phyloP scores from a whole-genome alignment of 2,888 invertebrate genomes.

The Conomelus anceps region DNA sequence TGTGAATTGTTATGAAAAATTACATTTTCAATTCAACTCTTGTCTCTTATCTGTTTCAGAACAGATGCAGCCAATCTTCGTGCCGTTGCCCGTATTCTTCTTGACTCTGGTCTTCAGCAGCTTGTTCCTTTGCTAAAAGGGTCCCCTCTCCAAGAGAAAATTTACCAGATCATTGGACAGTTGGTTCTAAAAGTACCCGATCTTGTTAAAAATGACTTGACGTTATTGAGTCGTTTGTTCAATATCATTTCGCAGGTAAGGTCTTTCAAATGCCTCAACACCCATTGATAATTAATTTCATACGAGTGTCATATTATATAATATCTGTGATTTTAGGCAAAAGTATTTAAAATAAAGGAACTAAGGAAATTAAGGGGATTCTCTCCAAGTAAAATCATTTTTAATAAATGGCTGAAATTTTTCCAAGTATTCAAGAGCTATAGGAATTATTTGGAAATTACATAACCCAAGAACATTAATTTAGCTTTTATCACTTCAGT shows the following conservation, averaged over 20 bases:
- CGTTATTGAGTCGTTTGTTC: conserved; percentile 49
- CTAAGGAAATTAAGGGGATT: background rate
- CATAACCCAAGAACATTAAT: too few relatives aligned
- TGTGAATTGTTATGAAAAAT: too few relatives aligned
- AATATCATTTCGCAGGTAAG: conserved; percentile 46
- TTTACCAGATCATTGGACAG: conserved; percentile 67
- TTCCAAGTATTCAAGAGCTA: too few relatives aligned
- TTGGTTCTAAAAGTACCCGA: conserved; percentile 48
- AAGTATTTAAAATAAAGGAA: too few relatives aligned
- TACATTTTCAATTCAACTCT: too few relatives aligned
- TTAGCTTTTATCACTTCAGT: too few relatives aligned
- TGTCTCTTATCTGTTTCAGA: background rate
- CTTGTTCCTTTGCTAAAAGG: conserved; percentile 55
- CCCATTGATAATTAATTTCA: too few relatives aligned
- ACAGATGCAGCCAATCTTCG: conserved; percentile 41
- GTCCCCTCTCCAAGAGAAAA: conserved; percentile 55
- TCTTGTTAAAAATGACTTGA: conserved; percentile 61
- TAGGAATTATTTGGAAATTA: too few relatives aligned
- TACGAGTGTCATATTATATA: too few relatives aligned
- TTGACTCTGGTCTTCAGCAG: conserved; percentile 63
- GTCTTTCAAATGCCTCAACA: background rate
- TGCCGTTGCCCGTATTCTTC: conserved; percentile 63
- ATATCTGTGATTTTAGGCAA: too few relatives aligned
- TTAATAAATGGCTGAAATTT: too few relatives aligned
- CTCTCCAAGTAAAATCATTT: too few relatives aligned